These are phyloP conservation scores for Heliconius melpomene DNA, from an alignment of 1,140 invertebrate species.

Conservation along the genomic window DNA sequence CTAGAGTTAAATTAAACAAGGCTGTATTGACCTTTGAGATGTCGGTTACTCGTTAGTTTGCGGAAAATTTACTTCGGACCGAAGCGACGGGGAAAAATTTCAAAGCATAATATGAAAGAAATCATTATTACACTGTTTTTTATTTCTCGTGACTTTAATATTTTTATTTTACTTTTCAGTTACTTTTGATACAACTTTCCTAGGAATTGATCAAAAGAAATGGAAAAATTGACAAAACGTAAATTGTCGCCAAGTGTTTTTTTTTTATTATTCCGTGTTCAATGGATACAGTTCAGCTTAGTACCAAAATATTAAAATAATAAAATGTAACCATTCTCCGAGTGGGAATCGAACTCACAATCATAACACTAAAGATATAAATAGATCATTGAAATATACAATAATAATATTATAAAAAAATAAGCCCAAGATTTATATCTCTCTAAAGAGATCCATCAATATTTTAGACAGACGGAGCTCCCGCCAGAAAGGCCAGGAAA, in stretches of 20 bases:
- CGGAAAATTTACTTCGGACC: constrained; percentile 1
- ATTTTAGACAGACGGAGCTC: background rate
- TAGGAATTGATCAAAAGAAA: background rate
- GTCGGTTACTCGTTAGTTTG: constrained; percentile 17
- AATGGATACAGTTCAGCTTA: too few relatives aligned
- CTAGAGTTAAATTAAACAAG: constrained; percentile 45
- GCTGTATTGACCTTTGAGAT: constrained; percentile 40
- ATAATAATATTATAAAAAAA: background rate
- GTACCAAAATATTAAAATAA: too few relatives aligned
- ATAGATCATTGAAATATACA: too few relatives aligned
- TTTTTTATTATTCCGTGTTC: too few relatives aligned
- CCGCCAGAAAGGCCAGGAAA: background rate
- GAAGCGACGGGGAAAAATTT: background rate
- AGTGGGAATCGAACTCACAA: too few relatives aligned
- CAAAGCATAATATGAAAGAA: background rate
- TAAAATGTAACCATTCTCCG: too few relatives aligned
- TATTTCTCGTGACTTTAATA: background rate
- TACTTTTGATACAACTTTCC: background rate
- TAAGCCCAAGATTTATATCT: background rate
- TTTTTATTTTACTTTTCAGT: background rate
- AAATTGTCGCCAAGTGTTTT: too few relatives aligned
- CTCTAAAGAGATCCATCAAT: background rate
- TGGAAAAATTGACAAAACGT: background rate
- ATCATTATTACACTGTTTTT: background rate
- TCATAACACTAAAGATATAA: background rate